These are phyloP conservation scores for Neelides sp. DNA, from an alignment of 1,140 invertebrate species.

Conservation along the genomic window DNA sequence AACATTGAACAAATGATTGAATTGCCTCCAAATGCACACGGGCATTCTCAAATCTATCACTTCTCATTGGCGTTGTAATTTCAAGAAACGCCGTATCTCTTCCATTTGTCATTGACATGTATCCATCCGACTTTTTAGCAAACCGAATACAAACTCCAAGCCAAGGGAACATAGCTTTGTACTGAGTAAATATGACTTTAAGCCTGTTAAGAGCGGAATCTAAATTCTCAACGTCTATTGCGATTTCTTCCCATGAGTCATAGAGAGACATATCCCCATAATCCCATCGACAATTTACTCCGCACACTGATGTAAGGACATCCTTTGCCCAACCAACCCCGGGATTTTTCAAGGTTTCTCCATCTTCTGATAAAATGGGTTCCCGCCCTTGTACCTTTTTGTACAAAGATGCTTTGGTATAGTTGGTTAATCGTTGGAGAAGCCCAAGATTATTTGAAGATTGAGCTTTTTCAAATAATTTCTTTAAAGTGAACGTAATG, in stretches of 20 bases:
- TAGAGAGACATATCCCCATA: background rate
- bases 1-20: background rate
- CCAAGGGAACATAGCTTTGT: background rate
- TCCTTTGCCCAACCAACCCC: background rate
- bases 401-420: background rate
- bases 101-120: background rate
- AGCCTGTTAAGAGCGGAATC: background rate
- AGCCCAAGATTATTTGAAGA: background rate
- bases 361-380: background rate
- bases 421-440: background rate
- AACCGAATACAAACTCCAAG: too few species aligned
- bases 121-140: background rate
- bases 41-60: background rate
- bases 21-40: background rate
- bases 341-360: background rate
- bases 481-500: background rate
- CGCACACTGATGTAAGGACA: background rate
- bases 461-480: background rate
- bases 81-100: background rate
- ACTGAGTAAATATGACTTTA: background rate
- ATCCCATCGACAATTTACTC: background rate
- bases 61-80: slow-evolving; percentile 3
- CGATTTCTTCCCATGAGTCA: background rate
- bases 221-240: background rate
- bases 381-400: background rate